Base-by-base conservation (phyloP, 2,797 vertebrate genomes). In the Gallirallus australis region DNA sequence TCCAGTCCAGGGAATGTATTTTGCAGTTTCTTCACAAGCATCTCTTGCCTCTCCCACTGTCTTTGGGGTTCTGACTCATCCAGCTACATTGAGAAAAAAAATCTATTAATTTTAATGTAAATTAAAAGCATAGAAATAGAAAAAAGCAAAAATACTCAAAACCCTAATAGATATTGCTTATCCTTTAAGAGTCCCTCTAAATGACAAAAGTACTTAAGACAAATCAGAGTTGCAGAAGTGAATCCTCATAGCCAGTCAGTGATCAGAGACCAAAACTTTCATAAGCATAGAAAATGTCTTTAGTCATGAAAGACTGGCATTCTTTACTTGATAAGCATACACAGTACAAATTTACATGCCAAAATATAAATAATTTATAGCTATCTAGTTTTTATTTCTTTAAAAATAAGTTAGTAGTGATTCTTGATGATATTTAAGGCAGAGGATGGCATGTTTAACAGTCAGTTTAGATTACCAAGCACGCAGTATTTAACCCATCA, bases 1-100 rank as follows among this genome's bases (percentile, higher is more conserved):
- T 99, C 99, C 92, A 99, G 95, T 89, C 98, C 97, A 63, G 99
- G 99, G 94, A 99, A 99, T 93, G 97, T 98, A 72, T 96, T 98
- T 91, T 99, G 99, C 30, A 99, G 98, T 96, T 96, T 99, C 96
- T 97, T 97, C 56, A 99, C 98, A 97, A 99, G 98, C 68, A 96
- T 94, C 89, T 99, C 99, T 97, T 98, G 98, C 71, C 98, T 99
- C 94, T 99, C 98, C 98, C 97, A 99, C 66, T 96, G 97, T 68
- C 97, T 98, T 87, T 97, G 97, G 37, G 97, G 95, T 13, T 64
- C 94, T 47, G 97, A 97, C 15, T 90, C 96, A 81, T 97, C 97
- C 85, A 85, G 61, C 98, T 99, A 93, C 27, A 5, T 80, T 57
- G 24, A 81, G 82, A 69, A 65, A 66, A 69, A 54, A 48, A 11